Conservation (phyloP, 1,140 invertebrate genomes). For the Apis florea region DNA sequence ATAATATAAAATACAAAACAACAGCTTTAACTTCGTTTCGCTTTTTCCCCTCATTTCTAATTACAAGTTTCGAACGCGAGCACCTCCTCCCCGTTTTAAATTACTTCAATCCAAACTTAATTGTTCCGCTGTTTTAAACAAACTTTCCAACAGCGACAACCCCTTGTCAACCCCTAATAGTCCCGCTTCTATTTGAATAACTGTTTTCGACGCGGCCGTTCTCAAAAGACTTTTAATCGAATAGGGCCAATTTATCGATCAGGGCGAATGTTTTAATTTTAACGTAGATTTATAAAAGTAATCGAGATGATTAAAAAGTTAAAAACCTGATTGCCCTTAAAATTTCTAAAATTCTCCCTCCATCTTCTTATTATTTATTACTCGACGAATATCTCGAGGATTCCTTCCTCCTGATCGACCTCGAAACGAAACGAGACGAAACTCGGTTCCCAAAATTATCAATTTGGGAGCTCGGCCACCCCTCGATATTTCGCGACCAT, state of each 20-base stretch:
- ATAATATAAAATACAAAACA: background rate
- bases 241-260: too few species aligned
- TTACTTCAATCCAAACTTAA: constrained; percentile 8
- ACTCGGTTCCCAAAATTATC: background rate
- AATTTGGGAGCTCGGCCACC: too few species aligned
- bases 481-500: background rate
- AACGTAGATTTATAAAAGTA: too few species aligned
- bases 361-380: too few species aligned
- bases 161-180: background rate
- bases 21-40: background rate
- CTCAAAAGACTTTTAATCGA: background rate
- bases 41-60: constrained; percentile 14
- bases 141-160: constrained; percentile 1
- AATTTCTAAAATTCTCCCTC: too few species aligned
- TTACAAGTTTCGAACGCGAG: background rate
- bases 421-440: background rate
- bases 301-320: too few species aligned
- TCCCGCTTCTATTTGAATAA: background rate
- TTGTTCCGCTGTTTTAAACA: constrained; percentile 16
- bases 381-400: too few species aligned
- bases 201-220: background rate
- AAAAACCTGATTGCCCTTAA: too few species aligned
- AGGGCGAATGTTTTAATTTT: too few species aligned
- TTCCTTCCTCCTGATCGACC: too few species aligned
- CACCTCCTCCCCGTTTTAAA: background rate